These are phyloP conservation scores for Rousettus madagascariensis DNA, from an alignment of 2,797 vertebrate species.

Conservation along the genomic window DNA sequence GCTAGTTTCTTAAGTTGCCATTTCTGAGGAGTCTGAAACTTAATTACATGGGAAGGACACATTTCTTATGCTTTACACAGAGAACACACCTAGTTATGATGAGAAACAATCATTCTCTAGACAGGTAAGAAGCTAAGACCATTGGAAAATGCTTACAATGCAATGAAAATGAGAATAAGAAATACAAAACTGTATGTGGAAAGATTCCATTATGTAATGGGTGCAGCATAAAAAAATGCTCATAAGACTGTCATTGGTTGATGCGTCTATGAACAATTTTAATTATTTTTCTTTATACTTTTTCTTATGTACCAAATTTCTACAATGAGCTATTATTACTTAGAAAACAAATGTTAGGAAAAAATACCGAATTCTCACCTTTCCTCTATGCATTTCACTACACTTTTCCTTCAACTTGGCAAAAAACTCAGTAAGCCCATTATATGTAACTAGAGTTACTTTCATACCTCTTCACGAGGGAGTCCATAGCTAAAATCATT, in stretches of 20 bases:
- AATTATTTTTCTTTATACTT: background rate
- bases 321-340: background rate
- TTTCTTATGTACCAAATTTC: background rate
- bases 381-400: background rate
- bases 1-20: background rate
- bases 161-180: background rate
- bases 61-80: background rate
- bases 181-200: background rate
- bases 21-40: background rate
- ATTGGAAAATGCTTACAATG: background rate
- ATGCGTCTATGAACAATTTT: background rate
- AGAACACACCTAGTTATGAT: background rate
- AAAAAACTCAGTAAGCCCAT: background rate
- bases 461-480: background rate
- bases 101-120: background rate
- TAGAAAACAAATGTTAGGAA: background rate
- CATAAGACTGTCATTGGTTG: background rate
- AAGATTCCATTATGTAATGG: background rate
- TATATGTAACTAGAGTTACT: background rate
- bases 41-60: background rate
- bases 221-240: background rate
- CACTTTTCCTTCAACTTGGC: background rate
- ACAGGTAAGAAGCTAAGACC: background rate
- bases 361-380: background rate
- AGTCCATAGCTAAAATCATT: background rate